Conservation (phyloP, 2,888 invertebrate genomes). For the Theretra japonica region DNA sequence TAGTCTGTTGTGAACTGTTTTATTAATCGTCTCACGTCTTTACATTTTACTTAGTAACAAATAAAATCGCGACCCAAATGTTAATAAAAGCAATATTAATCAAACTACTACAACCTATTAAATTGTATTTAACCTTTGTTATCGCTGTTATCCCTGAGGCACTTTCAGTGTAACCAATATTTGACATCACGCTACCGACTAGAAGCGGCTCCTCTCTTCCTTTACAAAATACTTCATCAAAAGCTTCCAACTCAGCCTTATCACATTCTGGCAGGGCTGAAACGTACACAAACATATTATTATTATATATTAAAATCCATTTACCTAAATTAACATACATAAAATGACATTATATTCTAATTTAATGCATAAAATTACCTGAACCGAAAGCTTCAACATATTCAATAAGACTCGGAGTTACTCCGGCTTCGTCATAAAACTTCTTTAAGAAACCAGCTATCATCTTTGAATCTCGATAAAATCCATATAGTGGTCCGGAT, state of each 20-base stretch:
- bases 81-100: too few species aligned
- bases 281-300: constrained; percentile 22
- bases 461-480: constrained; percentile 44
- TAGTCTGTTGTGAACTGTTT: too few species aligned
- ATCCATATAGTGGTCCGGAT: constrained; percentile 46
- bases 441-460: constrained; percentile 49
- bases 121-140: constrained; percentile 72
- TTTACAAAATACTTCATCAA: constrained; percentile 83
- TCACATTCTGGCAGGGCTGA: constrained; percentile 82
- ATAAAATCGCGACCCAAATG: too few species aligned
- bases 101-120: too few species aligned
- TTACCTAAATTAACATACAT: too few species aligned
- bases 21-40: too few species aligned
- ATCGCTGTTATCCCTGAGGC: constrained; percentile 80
- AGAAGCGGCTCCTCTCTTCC: constrained; percentile 82
- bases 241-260: constrained; percentile 86
- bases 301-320: not conserved
- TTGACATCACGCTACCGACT: constrained; percentile 75
- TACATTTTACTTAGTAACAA: too few species aligned
- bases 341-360: too few species aligned
- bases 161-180: constrained; percentile 64
- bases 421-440: constrained; percentile 83
- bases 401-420: constrained; percentile 83
- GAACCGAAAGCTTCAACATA: constrained; percentile 89
- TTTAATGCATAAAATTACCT: constrained; percentile 56